Evolutionary conservation across 2,797 vertebrate species (phyloP), one percentile per base, ranked within the genome.

Genomic region (Brachyalestes nurse): DNA sequence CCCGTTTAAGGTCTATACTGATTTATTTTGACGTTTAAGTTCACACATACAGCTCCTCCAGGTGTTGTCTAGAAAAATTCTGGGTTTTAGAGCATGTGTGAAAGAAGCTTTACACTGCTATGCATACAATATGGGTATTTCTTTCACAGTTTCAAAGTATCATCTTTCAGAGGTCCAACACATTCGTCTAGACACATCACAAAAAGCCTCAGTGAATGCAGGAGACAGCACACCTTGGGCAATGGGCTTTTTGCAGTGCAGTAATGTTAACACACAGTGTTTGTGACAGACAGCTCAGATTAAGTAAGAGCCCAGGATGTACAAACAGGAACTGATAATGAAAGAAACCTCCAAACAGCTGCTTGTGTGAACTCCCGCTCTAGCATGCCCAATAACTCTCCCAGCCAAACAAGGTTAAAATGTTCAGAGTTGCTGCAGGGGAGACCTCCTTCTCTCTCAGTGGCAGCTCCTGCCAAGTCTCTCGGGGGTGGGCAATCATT

Each of bases 261-360:
- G 86, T 77, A 72, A 77, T 87, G 84, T 86, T 84, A 86, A 86
- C 55, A 82, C 80, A 85, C 86, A 88, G 80, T 78, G 85, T 80
- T 87, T 84, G 79, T 85, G 87, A 90, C 88, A 88, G 87, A 90
- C 88, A 88, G 79, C 77, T 78, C 47, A 77, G 86, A 89, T 87
- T 89, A 86, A 79, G 88, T 86, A 66, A 80, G 69, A 88, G 83
- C 58, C 67, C 21, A 57, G 66, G 77, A 80, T 81, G 75, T 86
- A 83, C 75, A 86, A 78, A 85, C 78, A 83, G 13, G 17, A 65
- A 75, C 51, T 85, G 82, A 75, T 82, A 85, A 89, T 87, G 72
- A 86, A 88, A 88, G 66, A 86, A 74, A 79, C 80, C 58, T 72
- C 88, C 80, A 77, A 84, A 82, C 51, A 72, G 66, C 80, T 79